phyloP scores from a whole-genome alignment of 2,797 vertebrate species.

The Menidia menidia region DNA sequence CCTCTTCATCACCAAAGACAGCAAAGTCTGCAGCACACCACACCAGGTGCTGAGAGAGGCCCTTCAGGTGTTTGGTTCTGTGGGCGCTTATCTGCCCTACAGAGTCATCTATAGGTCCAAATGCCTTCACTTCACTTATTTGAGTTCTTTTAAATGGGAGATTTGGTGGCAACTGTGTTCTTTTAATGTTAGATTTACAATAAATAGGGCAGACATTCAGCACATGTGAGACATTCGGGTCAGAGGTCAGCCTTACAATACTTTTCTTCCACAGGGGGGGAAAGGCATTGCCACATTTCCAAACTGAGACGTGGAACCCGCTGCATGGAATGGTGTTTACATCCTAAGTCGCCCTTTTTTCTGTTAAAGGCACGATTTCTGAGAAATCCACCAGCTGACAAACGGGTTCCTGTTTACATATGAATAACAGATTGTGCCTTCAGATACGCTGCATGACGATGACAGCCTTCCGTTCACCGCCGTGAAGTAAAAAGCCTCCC shows the following conservation, averaged over 20 bases:
- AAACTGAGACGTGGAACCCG: not conserved
- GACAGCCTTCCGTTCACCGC: slow-evolving; percentile 11
- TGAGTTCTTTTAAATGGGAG: slow-evolving; percentile 38
- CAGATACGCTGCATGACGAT: slow-evolving; percentile 3
- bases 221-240: slow-evolving; percentile 21
- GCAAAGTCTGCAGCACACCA: slow-evolving; percentile 17
- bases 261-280: slow-evolving; percentile 2
- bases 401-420: not conserved
- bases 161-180: not conserved
- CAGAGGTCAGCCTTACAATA: slow-evolving; percentile 16
- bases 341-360: not conserved
- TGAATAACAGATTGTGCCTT: slow-evolving; percentile 15
- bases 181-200: not conserved
- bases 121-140: slow-evolving; percentile 1
- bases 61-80: slow-evolving; percentile 39
- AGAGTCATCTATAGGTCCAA: no score
- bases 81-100: no score
- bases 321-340: not conserved
- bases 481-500: slow-evolving; percentile 1
- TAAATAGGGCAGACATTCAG: slow-evolving; percentile 16
- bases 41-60: slow-evolving; percentile 3
- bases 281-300: slow-evolving; percentile 13
- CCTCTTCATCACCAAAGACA: slow-evolving; percentile 17
- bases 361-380: slow-evolving; percentile 17
- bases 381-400: not conserved